phyloP scores from a whole-genome alignment of 2,113 vertebrate genomes.

The Tupaia tana region DNA sequence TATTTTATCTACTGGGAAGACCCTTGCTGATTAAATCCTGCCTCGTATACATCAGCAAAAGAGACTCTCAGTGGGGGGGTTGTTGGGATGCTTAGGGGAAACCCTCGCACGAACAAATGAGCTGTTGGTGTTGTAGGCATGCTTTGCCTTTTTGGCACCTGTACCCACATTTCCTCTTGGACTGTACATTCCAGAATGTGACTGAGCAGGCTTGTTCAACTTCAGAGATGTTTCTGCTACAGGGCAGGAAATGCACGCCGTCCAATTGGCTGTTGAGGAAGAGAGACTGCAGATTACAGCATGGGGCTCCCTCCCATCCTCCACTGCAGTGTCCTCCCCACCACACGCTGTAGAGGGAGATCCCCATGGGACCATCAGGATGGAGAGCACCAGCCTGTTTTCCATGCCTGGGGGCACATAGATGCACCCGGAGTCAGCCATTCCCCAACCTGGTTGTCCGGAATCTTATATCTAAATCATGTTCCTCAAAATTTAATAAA shows the following conservation, averaged over 20 bases:
- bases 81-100: background rate
- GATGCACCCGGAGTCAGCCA: background rate
- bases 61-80: background rate
- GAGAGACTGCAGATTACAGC: background rate
- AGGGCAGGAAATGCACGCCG: background rate
- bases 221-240: background rate
- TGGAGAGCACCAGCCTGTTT: slow-evolving; percentile 49
- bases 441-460: slow-evolving; percentile 62
- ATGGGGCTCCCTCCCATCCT: background rate
- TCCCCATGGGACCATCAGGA: slow-evolving; percentile 10
- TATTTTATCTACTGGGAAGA: background rate
- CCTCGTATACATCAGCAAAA: background rate
- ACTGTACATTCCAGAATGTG: background rate
- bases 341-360: background rate
- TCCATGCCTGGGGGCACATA: background rate
- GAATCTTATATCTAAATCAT: slow-evolving; percentile 74
- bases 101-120: background rate
- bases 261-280: background rate
- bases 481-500: slow-evolving; percentile 77
- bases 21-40: background rate
- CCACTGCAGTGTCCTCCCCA: background rate
- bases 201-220: background rate
- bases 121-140: background rate
- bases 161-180: background rate
- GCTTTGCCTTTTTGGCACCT: background rate